Percentiles rank a stretch among this genome's conserved stretches.
Evolutionary conservation across 2,888 invertebrate species (phyloP).

Genomic region (Coleophora flavipennella): DNA sequence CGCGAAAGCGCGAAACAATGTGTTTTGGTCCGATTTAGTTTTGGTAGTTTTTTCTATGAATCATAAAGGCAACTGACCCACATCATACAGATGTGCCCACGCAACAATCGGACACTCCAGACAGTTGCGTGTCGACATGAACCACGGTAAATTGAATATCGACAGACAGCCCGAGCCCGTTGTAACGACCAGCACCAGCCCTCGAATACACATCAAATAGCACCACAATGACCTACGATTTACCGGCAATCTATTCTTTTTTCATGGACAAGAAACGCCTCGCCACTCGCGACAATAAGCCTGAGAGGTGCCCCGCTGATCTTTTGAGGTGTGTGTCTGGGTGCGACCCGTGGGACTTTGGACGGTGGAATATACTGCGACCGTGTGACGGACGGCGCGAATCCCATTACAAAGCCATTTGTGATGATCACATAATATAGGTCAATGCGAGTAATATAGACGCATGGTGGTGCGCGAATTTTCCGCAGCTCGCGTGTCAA

Average conservation of each 20-base stretch:
- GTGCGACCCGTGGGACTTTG: slow-evolving; percentile 52
- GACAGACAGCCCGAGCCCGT: slow-evolving; percentile 43
- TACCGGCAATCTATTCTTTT: slow-evolving; percentile 70
- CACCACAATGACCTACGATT: slow-evolving; percentile 63
- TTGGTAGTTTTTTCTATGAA: slow-evolving; percentile 22
- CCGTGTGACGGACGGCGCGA: slow-evolving; percentile 51
- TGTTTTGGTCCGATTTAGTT: slow-evolving; percentile 19
- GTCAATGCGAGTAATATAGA: slow-evolving; percentile 26
- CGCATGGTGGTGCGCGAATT: slow-evolving; percentile 51
- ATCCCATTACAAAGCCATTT: slow-evolving; percentile 63
- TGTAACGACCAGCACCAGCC: slow-evolving; percentile 46
- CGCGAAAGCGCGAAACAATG: slow-evolving; percentile 27
- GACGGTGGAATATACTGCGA: slow-evolving; percentile 53
- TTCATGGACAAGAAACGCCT: slow-evolving; percentile 62
- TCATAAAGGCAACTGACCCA: slow-evolving; percentile 50
- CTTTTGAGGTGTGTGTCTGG: slow-evolving; percentile 54
- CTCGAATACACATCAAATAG: slow-evolving; percentile 60
- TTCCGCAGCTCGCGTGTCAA: slow-evolving; percentile 62
- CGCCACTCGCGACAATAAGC: slow-evolving; percentile 66
- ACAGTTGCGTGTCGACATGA: slow-evolving; percentile 59
- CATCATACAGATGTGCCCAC: slow-evolving; percentile 48
- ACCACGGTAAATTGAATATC: slow-evolving; percentile 57
- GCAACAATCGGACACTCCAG: slow-evolving; percentile 39
- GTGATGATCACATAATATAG: slow-evolving; percentile 61
- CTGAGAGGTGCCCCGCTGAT: slow-evolving; percentile 61